Evolutionary conservation across 2,888 invertebrate genomes (phyloP), one percentile per base, ranked within the genome.

Genomic region (Parnassius mnemosyne): DNA sequence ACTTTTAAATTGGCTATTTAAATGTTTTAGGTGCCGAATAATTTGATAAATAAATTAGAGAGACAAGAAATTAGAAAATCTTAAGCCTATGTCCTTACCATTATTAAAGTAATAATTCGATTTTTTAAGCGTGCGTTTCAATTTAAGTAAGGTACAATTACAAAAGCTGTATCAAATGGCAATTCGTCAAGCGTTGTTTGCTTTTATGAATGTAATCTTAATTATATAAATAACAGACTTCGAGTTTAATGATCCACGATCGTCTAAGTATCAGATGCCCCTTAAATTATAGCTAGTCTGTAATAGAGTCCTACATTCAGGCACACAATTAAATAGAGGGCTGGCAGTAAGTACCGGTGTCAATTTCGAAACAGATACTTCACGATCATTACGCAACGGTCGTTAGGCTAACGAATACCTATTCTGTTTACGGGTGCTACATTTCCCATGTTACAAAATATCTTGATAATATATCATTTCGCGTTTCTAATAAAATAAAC

Each of bases 321-420:
- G 70, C 79, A 80, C 77, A 56, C 75, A 81, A 87, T 86, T 89
- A 78, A 79, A 76, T 83, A 72, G 76, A 77, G 77, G 78, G 76
- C 84, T 87, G 87, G 76, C 65, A 72, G 71, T 84, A 83, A 87
- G 79, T 81, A 78, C 73, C 77, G 69, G 72, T 76, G 77, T 79
- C 80, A 79, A 78, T 75, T 67, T 73, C 69, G 70, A 74, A 74
- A 79, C 78, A 79, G 78, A 79, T 76, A 73, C 72, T 74, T 68
- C 69, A 73, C 72, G 74, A 74, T 77, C 71, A 73, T 80, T 78
- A 79, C 70, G 71, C 74, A 66, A 66, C 73, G 74, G 72, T 77
- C 83, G 81, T 87, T 85, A 83, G 75, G 68, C 75, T 81, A 78
- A 82, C 80, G 75, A 79, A 84, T 81, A 77, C 75, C 77, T 76